Evolutionary conservation across 1,140 invertebrate species (phyloP).

Genomic region (Anastatus disparis): DNA sequence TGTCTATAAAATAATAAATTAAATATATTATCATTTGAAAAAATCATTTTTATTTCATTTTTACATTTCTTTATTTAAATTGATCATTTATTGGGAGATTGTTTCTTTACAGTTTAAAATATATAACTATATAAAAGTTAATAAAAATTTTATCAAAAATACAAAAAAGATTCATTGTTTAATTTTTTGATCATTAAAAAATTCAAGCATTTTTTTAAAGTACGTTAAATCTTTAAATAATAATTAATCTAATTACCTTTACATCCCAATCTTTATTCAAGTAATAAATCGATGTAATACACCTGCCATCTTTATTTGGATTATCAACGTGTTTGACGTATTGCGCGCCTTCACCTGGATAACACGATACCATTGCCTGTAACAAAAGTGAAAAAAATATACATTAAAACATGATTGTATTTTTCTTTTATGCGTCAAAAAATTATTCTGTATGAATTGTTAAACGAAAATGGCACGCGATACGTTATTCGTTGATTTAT

Average conservation of each 20-base stretch:
- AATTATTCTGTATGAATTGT: neutral
- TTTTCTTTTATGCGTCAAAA: neutral
- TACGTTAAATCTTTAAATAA: too few relatives aligned
- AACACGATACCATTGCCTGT: constrained; percentile 97
- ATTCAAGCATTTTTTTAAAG: constrained; percentile 19
- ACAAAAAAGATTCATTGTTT: neutral
- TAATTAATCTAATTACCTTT: constrained; percentile 70
- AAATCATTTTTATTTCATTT: too few relatives aligned
- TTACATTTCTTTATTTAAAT: too few relatives aligned
- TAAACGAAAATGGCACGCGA: neutral
- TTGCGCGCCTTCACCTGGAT: constrained; percentile 90
- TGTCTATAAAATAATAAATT: constrained; percentile 58
- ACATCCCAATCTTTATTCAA: constrained; percentile 93
- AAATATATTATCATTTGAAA: neutral
- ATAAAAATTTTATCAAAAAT: neutral
- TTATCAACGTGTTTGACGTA: constrained; percentile 98
- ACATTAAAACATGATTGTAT: neutral
- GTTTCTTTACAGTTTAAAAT: neutral
- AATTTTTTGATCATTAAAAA: neutral
- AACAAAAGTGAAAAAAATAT: constrained; percentile 46
- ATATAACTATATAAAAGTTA: neutral
- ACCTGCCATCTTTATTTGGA: constrained; percentile 92
- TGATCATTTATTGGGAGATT: too few relatives aligned
- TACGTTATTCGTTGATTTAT: too few relatives aligned
- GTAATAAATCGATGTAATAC: constrained; percentile 96